Base-by-base conservation (phyloP, 2,888 invertebrate genomes). In the Ypsolopha sequella region DNA sequence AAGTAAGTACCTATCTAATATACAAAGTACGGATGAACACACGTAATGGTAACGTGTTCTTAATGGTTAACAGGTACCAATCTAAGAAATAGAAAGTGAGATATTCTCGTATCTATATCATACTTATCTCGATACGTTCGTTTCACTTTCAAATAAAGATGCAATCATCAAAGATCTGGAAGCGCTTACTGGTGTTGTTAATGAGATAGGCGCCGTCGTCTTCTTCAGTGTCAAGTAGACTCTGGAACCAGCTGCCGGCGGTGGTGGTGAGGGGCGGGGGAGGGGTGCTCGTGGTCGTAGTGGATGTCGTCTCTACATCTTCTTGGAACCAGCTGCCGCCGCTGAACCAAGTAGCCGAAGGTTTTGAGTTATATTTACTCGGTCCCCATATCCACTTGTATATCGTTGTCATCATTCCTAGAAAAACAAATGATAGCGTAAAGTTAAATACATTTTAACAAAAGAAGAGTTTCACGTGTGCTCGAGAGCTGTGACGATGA, bases 301-400 rank as follows among this genome's bases (percentile, higher is more conserved):
- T 60, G 1, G 71, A 70, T 50, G 73, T 63, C 13, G 48, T 68
- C 57, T 36, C 60, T 55, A 48, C 56, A 34, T 52, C 60, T 41
- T 75, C 65, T 35, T 75, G 71, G 59, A 88, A 88, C 88, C 89
- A 89, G 53, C 74, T 70, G 41, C 69, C 76, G 54, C 70, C 65
- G 45, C 71, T 74, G 56, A 89, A 87, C 89, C 89, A 89, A 24
- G 60, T 68, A 45, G 9, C 46, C 74, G 74, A 38, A 24, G 44
- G 36, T 38, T 24, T 14, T 9, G 70, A 60, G 24, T 24, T 24
- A 24, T 24, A 3, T 0, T 67, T 63, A 51, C 68, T 76, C 7
- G 76, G 69, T 53, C 58, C 58, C 57, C 61, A 60, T 41, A 86
- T 64, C 84, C 85, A 84, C 48, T 72, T 68, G 56, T 79, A 80